Base-by-base conservation (phyloP, 1,140 invertebrate genomes). In the Lucilia sericata region DNA sequence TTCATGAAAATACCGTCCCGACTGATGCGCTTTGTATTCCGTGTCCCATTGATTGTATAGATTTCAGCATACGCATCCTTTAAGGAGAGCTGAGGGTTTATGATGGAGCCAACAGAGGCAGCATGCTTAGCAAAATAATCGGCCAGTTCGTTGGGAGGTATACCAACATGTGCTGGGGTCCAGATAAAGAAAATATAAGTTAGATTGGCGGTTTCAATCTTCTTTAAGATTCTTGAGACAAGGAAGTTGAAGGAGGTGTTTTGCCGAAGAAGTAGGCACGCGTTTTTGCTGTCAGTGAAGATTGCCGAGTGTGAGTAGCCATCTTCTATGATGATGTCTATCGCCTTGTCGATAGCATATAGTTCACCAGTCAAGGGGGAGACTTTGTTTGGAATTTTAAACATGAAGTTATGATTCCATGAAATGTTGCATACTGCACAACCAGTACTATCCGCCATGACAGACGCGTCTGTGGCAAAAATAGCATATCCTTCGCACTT, bases 81-180 rank as follows among this genome's bases (percentile, higher is more conserved):
- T 8, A 70, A 2, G 21, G 65, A 70, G 7, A 70, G 65, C 7
- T n/a, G 65, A 19, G n/a, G n/a, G 14, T 7, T n/a, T 70, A 70
- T 19, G n/a, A 70, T 70, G 21, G 13, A 70, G 13, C 65, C 65
- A 70, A 8, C 21, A 8, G 21, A 19, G 13, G n/a, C 65, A 19
- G 65, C 65, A 19, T 70, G 65, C 21, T 70, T 70, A 21, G 65
- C 65, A 21, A 70, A 70, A 19, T 70, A 70, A 19, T 70, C 65
- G 7, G 65, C 65, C 7, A 9, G 65, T 21, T 70, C 65, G 65
- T 70, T 70, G 65, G 65, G n/a, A 8, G 65, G 65, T 9, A 70
- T 70, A 70, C 65, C 65, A 19, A 70, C 21, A 19, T 70, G 65
- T 70, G 65, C n/a, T 8, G 65, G 65, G 1, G 65, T 70, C 65